Evolutionary conservation across 35 echinoderm and acorn worm genomes (phyloP).

Genomic region (Eucidaris tribuloides): DNA sequence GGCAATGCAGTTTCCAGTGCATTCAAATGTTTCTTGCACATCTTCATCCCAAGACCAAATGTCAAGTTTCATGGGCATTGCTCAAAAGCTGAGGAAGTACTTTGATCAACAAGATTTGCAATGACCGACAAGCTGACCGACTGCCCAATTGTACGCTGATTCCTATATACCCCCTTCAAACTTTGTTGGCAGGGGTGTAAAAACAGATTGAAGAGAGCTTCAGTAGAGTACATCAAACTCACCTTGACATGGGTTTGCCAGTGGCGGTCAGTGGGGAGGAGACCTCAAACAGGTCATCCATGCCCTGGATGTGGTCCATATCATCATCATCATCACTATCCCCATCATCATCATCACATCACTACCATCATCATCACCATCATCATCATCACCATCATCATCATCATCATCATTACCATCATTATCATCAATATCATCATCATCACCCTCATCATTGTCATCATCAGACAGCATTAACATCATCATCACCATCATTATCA

Average conservation of each 20-base stretch:
- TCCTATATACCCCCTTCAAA: no score
- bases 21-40: no score
- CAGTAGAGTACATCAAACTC: background rate
- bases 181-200: no score
- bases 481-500: background rate
- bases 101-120: no score
- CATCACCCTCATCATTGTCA: background rate
- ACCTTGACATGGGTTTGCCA: slow-evolving; percentile 95
- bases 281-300: slow-evolving; percentile 65
- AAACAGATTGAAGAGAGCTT: no score
- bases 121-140: no score
- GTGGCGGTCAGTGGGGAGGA: slow-evolving; percentile 82
- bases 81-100: no score
- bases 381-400: slow-evolving; percentile 31
- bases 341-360: background rate
- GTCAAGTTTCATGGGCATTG: no score
- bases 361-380: background rate
- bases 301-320: background rate
- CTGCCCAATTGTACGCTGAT: no score
- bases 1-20: no score
- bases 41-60: no score
- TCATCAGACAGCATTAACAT: background rate
- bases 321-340: background rate
- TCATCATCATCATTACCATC: slow-evolving; percentile 5
- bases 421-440: background rate